Evolutionary conservation across 2,797 vertebrate species (phyloP).

Genomic region (Neostethus bicornis): DNA sequence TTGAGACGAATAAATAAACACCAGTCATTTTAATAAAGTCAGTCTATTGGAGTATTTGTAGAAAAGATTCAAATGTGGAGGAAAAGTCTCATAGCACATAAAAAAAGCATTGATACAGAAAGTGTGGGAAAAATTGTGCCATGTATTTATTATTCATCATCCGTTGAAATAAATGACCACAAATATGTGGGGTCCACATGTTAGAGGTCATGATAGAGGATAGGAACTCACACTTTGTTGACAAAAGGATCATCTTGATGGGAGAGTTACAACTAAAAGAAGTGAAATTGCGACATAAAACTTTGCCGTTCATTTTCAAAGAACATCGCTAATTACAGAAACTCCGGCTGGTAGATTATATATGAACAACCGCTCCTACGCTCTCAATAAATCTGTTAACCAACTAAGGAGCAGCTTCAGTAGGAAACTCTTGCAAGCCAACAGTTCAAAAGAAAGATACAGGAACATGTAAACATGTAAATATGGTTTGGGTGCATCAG

Average conservation of each 20-base stretch:
- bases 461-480: too few species aligned
- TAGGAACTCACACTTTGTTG: slow-evolving; percentile 27
- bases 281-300: background rate
- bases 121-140: slow-evolving; percentile 27
- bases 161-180: slow-evolving; percentile 39
- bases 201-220: slow-evolving; percentile 40
- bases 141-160: slow-evolving; percentile 54
- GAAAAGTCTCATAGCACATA: slow-evolving; percentile 21
- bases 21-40: slow-evolving; percentile 25
- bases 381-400: too few species aligned
- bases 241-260: slow-evolving; percentile 11
- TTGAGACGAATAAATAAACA: slow-evolving; percentile 24
- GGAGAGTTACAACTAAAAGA: slow-evolving; percentile 22
- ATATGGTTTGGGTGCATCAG: too few species aligned
- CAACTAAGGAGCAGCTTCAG: too few species aligned
- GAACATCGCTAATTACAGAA: background rate
- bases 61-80: slow-evolving; percentile 6
- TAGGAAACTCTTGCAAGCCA: too few species aligned
- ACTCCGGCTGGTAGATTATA: background rate
- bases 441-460: too few species aligned
- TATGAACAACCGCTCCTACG: too few species aligned
- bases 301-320: background rate
- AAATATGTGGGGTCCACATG: slow-evolving; percentile 30
- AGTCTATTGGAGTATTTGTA: slow-evolving; percentile 14
- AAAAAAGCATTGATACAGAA: slow-evolving; percentile 26